A percentile compares a stretch with the other conserved stretches of the same genome.
These are phyloP conservation scores for Prinia subflava DNA, from an alignment of 2,113 vertebrate genomes.

Conservation along the genomic window DNA sequence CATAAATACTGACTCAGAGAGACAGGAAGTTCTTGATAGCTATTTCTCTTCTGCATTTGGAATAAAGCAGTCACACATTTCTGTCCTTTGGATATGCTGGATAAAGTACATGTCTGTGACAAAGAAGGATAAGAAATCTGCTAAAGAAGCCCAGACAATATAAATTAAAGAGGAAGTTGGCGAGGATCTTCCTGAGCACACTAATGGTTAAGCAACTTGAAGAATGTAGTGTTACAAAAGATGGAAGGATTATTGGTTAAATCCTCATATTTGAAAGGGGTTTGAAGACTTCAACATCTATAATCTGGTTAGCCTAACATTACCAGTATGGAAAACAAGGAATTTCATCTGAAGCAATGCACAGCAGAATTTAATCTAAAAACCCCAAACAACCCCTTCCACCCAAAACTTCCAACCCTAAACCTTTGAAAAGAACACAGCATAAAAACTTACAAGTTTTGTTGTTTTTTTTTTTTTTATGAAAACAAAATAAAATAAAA, in stretches of 20 bases:
- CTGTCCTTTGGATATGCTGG: neutral
- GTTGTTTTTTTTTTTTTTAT: too few species aligned
- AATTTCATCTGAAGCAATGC: neutral
- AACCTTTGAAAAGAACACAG: neutral
- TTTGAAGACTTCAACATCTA: neutral
- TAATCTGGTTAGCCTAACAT: neutral
- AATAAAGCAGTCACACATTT: neutral
- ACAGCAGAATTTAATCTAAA: neutral
- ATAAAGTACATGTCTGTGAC: neutral
- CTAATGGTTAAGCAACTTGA: neutral
- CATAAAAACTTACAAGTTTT: neutral
- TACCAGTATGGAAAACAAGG: neutral
- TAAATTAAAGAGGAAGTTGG: neutral
- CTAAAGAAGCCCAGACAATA: neutral
- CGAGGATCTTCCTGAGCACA: neutral
- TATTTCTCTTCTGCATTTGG: neutral
- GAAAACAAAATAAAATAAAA: neutral
- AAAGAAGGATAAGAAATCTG: neutral
- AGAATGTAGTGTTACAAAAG: neutral
- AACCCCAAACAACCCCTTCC: neutral
- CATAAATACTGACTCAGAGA: slow-evolving; percentile 31
- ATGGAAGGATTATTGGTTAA: neutral
- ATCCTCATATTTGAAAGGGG: neutral
- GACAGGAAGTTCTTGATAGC: neutral
- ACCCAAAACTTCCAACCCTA: neutral